These are phyloP conservation scores for Masnerella sp. DNA, from an alignment of 2,888 invertebrate species.

Conservation along the genomic window DNA sequence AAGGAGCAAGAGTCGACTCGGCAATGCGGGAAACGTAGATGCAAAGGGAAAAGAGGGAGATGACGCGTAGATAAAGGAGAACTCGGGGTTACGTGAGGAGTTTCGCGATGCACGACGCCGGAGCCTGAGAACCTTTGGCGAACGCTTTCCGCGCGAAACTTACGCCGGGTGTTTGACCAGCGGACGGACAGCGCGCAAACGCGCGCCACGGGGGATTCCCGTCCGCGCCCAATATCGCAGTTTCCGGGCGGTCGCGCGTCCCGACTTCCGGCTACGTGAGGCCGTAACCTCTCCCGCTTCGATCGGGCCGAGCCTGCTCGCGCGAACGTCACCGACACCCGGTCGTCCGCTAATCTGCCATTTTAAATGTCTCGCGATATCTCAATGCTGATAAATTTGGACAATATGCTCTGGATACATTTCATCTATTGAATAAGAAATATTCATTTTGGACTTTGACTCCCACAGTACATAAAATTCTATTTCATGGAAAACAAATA, in stretches of 20 bases:
- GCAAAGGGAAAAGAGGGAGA: conserved; percentile 66
- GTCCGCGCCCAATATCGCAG: conserved; percentile 71
- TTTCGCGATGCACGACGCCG: conserved; percentile 71
- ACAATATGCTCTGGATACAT: too few species aligned
- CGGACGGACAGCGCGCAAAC: conserved; percentile 34
- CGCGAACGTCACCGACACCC: conserved; percentile 62
- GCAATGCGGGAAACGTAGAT: conserved; percentile 59
- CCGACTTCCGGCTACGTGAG: conserved; percentile 76
- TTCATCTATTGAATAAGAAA: too few species aligned
- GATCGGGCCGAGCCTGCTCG: conserved; percentile 41
- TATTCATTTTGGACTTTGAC: too few species aligned
- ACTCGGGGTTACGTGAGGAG: conserved; percentile 77
- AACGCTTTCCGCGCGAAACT: conserved; percentile 62
- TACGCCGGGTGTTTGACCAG: conserved; percentile 42
- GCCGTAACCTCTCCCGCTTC: conserved; percentile 59
- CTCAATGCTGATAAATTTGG: too few species aligned
- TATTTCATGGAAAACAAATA: too few species aligned
- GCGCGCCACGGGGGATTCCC: conserved; percentile 49
- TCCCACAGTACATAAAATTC: too few species aligned
- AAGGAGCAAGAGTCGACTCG: conserved; percentile 57
- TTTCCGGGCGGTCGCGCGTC: conserved; percentile 74
- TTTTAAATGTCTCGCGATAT: too few species aligned
- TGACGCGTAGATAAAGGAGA: conserved; percentile 77
- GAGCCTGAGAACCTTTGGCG: conserved; percentile 76
- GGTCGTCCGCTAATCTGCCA: conserved; percentile 44